A percentile compares a stretch with the other conserved stretches of the same genome.
Conservation (phyloP, 2,888 invertebrate species). For the Poecilus cupreus region DNA sequence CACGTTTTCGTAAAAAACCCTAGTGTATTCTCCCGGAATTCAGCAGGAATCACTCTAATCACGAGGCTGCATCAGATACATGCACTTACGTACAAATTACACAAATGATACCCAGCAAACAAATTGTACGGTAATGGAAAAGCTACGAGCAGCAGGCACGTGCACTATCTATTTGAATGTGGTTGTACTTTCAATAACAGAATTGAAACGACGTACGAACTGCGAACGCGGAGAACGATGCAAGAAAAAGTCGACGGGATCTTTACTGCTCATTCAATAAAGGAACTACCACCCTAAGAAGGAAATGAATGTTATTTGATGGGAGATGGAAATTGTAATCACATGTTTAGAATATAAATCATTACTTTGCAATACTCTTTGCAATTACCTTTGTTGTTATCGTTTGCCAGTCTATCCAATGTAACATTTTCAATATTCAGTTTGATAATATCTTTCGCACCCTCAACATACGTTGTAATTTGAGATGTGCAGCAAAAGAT, state of each 20-base stretch:
- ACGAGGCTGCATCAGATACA: conserved; percentile 27
- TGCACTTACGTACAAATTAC: conserved; percentile 44
- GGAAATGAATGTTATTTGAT: not conserved
- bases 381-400: too few relatives aligned
- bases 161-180: conserved; percentile 37
- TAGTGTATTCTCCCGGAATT: not conserved
- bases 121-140: conserved; percentile 50
- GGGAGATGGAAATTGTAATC: too few relatives aligned
- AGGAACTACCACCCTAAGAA: not conserved
- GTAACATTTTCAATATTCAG: too few relatives aligned
- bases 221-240: not conserved
- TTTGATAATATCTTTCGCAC: too few relatives aligned
- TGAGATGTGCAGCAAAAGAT: too few relatives aligned
- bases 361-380: too few relatives aligned
- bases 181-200: conserved; percentile 49
- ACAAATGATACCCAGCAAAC: conserved; percentile 30
- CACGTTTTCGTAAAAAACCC: not conserved
- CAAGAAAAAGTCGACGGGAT: not conserved
- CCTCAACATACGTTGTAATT: too few relatives aligned
- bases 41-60: conserved; percentile 16
- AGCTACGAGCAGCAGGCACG: conserved; percentile 2
- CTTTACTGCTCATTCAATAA: conserved; percentile 2
- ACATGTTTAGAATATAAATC: too few relatives aligned
- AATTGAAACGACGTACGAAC: conserved; percentile 42
- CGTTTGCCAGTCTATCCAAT: too few relatives aligned